phyloP scores from a whole-genome alignment of 2,113 vertebrate genomes.

The Gyps fulvus region DNA sequence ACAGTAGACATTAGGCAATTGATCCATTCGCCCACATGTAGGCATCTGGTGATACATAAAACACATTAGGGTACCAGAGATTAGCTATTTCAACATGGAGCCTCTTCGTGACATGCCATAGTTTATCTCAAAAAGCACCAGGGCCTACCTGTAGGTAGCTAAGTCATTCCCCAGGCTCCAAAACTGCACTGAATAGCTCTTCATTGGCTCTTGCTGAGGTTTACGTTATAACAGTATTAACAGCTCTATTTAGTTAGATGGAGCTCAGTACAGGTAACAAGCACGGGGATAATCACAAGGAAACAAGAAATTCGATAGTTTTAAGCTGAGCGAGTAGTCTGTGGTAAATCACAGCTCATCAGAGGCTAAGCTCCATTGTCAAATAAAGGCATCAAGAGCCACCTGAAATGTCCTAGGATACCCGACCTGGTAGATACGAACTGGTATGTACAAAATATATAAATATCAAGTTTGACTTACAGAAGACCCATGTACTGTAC shows the following conservation, averaged over 20 bases:
- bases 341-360: neutral
- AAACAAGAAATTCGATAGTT: neutral
- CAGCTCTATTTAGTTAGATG: neutral
- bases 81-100: neutral
- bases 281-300: neutral
- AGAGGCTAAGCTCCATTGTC: neutral
- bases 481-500: neutral
- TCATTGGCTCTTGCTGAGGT: neutral
- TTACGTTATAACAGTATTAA: neutral
- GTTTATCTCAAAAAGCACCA: neutral
- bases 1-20: neutral
- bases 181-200: neutral
- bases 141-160: neutral
- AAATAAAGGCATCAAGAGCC: neutral
- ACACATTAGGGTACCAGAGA: neutral
- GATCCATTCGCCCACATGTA: neutral
- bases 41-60: neutral
- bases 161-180: neutral
- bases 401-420: neutral
- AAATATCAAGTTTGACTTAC: neutral
- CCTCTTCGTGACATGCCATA: neutral
- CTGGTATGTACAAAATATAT: fast-evolving
- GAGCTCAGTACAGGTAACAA: neutral
- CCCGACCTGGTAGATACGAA: neutral
- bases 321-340: neutral